Conservation (phyloP, 2,113 vertebrate species). For the Ranitomeya variabilis region DNA sequence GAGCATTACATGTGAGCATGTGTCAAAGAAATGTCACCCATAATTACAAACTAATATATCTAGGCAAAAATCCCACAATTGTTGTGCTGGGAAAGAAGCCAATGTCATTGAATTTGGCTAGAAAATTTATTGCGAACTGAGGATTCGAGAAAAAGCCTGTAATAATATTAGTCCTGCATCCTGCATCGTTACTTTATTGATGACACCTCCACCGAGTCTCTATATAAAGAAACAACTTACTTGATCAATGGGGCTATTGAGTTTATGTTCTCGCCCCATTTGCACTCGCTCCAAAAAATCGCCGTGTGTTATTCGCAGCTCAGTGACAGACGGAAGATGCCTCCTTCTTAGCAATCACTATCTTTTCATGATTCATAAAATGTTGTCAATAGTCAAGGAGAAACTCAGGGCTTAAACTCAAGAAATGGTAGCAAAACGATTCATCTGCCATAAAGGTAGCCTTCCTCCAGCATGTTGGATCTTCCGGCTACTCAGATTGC, state of each 20-base stretch:
- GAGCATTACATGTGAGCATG: background rate
- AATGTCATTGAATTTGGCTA: background rate
- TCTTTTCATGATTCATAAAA: background rate
- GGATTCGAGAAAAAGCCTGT: background rate
- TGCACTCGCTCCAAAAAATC: background rate
- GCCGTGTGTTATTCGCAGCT: conserved; percentile 11
- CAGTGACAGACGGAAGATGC: background rate
- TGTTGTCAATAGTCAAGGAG: background rate
- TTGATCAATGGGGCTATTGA: background rate
- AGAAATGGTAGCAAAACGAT: background rate
- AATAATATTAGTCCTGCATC: background rate
- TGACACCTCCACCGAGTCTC: background rate
- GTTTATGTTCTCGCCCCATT: background rate
- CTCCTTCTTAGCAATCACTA: background rate
- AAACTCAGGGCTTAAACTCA: background rate
- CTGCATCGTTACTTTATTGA: background rate
- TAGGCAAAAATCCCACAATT: conserved; percentile 3
- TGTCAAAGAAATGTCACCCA: conserved; percentile 19
- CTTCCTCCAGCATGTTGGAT: background rate
- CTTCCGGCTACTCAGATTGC: too few relatives aligned
- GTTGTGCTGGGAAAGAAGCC: conserved; percentile 20
- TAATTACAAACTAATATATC: conserved; percentile 16
- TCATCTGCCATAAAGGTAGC: background rate
- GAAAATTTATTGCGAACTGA: conserved; percentile 10
- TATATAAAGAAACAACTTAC: background rate